Percentiles rank a stretch among this genome's conserved stretches.
Evolutionary conservation across 2,797 vertebrate genomes (phyloP).

Genomic region (Sebastiscus albofasciatus): DNA sequence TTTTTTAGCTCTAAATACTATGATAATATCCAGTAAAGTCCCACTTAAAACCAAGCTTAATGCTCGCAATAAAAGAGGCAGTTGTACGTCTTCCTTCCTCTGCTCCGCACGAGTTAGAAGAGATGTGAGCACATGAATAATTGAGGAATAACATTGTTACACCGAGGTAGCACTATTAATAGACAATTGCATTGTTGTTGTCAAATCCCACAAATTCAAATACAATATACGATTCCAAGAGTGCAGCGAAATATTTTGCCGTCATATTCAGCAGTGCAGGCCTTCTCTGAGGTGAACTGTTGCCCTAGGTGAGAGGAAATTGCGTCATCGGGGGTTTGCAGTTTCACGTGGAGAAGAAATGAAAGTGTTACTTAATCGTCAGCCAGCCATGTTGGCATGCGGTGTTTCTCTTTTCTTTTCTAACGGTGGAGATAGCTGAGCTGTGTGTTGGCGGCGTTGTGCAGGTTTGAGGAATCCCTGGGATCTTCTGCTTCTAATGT

Average conservation of each 20-base stretch:
- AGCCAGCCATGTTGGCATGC: constrained; percentile 26
- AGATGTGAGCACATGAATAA: neutral
- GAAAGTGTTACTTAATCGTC: constrained; percentile 34
- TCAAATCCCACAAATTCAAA: neutral
- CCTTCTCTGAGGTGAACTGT: neutral
- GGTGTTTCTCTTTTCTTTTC: constrained; percentile 8
- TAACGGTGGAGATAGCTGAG: neutral
- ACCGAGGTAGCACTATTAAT: neutral
- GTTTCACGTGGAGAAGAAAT: neutral
- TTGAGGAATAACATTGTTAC: neutral
- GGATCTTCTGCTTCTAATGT: constrained; percentile 66
- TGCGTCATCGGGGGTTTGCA: constrained; percentile 15
- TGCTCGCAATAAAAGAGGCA: neutral
- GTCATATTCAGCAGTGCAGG: neutral
- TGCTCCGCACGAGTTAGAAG: neutral
- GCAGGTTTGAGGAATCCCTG: constrained; percentile 71
- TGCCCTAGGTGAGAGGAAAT: neutral
- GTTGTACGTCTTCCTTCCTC: neutral
- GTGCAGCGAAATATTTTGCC: neutral
- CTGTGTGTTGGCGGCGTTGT: constrained; percentile 36
- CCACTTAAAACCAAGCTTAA: neutral
- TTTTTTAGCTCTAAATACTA: neutral
- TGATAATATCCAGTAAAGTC: neutral
- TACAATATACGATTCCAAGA: neutral
- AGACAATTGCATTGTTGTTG: neutral